Percentiles rank a stretch among this genome's conserved stretches.
Conservation (phyloP, 2,888 invertebrate genomes). For the Lasius platythorax region DNA sequence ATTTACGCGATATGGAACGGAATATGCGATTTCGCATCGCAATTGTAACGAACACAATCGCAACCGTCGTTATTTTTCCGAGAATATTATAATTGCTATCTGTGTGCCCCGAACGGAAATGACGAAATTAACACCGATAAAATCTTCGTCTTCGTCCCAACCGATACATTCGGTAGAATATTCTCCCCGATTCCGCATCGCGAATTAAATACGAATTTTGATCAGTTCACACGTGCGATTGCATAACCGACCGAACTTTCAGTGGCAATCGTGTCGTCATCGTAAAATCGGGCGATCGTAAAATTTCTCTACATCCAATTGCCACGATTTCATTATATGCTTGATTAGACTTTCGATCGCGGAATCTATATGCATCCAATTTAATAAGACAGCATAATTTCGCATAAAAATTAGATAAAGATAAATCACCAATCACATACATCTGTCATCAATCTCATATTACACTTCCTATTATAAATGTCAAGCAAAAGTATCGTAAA, state of each 20-base stretch:
- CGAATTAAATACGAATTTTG: conserved; percentile 26
- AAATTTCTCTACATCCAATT: background rate
- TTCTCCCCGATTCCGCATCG: background rate
- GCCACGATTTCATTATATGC: background rate
- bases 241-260: background rate
- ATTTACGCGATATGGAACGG: background rate
- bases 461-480: background rate
- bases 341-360: background rate
- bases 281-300: background rate
- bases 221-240: conserved; percentile 10
- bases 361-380: background rate
- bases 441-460: background rate
- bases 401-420: background rate
- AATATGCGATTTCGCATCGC: conserved; percentile 16
- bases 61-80: conserved; percentile 22
- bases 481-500: background rate
- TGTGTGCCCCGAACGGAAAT: conserved; percentile 32
- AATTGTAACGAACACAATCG: conserved; percentile 40
- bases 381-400: background rate
- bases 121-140: conserved; percentile 37
- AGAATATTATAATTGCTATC: conserved; percentile 1
- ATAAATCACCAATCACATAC: background rate
- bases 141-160: conserved; percentile 33
- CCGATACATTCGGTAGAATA: conserved; percentile 17
- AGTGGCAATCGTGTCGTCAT: background rate